Evolutionary conservation across 2,113 vertebrate species (phyloP).

Genomic region (Colistium nudipinnis): DNA sequence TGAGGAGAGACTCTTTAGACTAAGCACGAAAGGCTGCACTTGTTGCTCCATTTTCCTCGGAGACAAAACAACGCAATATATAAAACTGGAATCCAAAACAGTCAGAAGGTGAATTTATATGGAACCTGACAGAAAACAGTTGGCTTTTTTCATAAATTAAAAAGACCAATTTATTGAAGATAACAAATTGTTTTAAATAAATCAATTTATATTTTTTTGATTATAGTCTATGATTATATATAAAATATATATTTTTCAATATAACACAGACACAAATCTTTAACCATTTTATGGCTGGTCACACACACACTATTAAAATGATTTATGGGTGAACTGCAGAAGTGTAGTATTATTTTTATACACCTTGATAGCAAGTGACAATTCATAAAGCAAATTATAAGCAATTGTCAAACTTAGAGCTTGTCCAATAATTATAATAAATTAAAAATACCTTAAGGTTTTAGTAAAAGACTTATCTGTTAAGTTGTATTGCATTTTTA

Average conservation of each 20-base stretch:
- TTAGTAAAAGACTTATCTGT: not conserved
- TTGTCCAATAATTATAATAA: not conserved
- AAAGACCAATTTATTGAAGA: not conserved
- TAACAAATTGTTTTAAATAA: not conserved
- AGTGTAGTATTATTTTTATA: too few relatives aligned
- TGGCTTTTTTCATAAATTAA: too few relatives aligned
- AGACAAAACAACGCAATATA: too few relatives aligned
- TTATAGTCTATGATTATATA: too few relatives aligned
- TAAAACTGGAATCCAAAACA: too few relatives aligned
- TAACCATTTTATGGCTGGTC: not conserved
- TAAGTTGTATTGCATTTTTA: not conserved
- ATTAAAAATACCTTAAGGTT: not conserved
- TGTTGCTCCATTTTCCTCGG: constrained; percentile 47
- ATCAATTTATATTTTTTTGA: not conserved
- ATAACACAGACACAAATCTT: not conserved
- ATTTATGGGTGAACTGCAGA: not conserved
- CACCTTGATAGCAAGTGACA: too few relatives aligned
- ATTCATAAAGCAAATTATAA: too few relatives aligned
- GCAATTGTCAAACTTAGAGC: not conserved
- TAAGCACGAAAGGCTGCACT: constrained; percentile 33
- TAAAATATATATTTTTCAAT: not conserved
- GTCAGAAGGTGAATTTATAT: too few relatives aligned
- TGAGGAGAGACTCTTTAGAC: constrained; percentile 19
- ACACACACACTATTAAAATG: too few relatives aligned
- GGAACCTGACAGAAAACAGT: too few relatives aligned